A percentile compares a stretch with the other conserved stretches of the same genome.
phyloP scores from a whole-genome alignment of 1,140 invertebrate genomes.

The Drosophila athabasca region DNA sequence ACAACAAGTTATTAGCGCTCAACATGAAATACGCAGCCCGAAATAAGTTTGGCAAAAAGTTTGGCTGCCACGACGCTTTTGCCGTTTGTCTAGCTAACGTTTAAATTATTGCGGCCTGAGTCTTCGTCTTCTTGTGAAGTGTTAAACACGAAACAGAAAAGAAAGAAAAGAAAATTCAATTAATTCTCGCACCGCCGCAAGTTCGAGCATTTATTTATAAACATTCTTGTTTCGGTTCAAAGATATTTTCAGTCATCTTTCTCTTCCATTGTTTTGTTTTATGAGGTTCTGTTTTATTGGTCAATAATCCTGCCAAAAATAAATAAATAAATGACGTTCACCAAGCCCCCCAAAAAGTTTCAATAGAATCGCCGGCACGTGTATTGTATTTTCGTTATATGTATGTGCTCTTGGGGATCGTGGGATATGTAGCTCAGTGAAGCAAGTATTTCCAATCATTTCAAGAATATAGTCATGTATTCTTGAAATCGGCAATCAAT shows the following conservation, averaged over 20 bases:
- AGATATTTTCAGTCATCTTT: slow-evolving; percentile 68
- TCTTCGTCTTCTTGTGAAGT: slow-evolving; percentile 20
- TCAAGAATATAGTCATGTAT: too few relatives aligned
- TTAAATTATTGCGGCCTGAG: slow-evolving; percentile 44
- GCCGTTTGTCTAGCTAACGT: slow-evolving; percentile 31
- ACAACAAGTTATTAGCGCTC: slow-evolving; percentile 73
- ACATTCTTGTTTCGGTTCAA: slow-evolving; percentile 65
- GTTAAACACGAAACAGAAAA: slow-evolving; percentile 15
- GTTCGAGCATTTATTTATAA: slow-evolving; percentile 74
- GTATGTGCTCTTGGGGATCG: background rate
- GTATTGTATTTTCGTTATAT: background rate
- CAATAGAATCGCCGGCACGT: slow-evolving; percentile 30
- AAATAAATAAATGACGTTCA: slow-evolving; percentile 49
- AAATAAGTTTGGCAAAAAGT: slow-evolving; percentile 70
- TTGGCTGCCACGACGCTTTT: slow-evolving; percentile 16
- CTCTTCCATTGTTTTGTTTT: slow-evolving; percentile 42
- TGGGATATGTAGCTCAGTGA: background rate
- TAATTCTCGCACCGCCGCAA: slow-evolving; percentile 50
- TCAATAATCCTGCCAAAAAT: slow-evolving; percentile 53
- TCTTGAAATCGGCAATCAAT: too few relatives aligned
- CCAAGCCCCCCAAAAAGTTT: slow-evolving; percentile 2
- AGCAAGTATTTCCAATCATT: too few relatives aligned
- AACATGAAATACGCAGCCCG: slow-evolving; percentile 63
- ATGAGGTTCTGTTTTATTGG: slow-evolving; percentile 42
- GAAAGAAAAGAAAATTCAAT: slow-evolving; percentile 51